Evolutionary conservation across 2,888 invertebrate genomes (phyloP), one percentile per base, ranked within the genome.

Genomic region (Philereme transversata): DNA sequence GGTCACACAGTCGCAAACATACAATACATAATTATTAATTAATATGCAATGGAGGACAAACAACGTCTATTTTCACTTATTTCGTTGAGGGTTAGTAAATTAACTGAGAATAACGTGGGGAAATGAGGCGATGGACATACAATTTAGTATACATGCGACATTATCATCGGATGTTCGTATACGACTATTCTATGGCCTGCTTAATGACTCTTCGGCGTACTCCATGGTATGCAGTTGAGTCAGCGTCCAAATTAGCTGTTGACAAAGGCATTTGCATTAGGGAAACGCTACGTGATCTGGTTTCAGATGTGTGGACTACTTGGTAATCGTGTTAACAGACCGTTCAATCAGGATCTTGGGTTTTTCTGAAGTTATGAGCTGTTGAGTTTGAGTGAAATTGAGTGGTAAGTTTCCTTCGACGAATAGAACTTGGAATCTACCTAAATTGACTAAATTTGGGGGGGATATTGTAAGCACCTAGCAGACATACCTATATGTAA

Each of bases 221-320:
- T 40, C 22, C 51, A 48, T 50, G 59, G 59, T 48, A 59, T 63
- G 59, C 59, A 50, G 22, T 48, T 64, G 59, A 62, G 50, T 64
- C 62, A 64, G 50, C 47, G 44, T 51, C 57, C 44, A 50, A 60
- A 55, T 59, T 67, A 57, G 44, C 60, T 43, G 62, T 58, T 55
- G 57, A 64, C 65, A 64, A 64, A 59, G 57, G 65, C 51, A 69
- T 69, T 64, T 61, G 64, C 67, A 67, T 67, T 35, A 41, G 41
- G 36, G 57, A 60, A 67, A 52, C 57, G 43, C 55, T 65, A 69
- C 69, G 69, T 69, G 69, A 55, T 57, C 64, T 36, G 67, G 38
- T 64, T 69, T 57, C 55, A 46, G 34, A 63, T 54, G 54, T 9
- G 34, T 43, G 53, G n/a, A 35, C 59, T 38, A 45, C 35, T 55